These are phyloP conservation scores for Xestia xanthographa DNA, from an alignment of 2,888 invertebrate species.

Conservation along the genomic window DNA sequence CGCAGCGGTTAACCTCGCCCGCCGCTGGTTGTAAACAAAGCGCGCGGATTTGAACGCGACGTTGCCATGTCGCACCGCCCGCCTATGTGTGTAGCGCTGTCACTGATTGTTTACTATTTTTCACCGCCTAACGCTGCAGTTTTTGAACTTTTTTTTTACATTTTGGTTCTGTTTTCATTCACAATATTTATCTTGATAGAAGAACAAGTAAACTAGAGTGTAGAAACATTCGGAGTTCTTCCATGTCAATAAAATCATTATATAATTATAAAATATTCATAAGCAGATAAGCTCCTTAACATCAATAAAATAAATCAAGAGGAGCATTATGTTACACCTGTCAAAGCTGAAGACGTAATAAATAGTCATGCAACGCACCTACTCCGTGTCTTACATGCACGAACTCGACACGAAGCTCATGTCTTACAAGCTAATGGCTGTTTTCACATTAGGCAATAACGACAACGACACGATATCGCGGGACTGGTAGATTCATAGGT, in stretches of 20 bases:
- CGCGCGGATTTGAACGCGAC: conserved; percentile 81
- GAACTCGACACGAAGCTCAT: conserved; percentile 63
- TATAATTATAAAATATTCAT: background rate
- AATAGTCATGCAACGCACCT: conserved; percentile 44
- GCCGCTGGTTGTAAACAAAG: conserved; percentile 84
- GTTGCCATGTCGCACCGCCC: conserved; percentile 79
- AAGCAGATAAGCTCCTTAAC: background rate
- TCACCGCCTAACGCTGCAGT: conserved; percentile 42
- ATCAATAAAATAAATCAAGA: conserved; percentile 34
- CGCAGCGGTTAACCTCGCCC: conserved; percentile 77
- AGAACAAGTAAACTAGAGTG: background rate
- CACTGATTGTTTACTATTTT: conserved; percentile 75
- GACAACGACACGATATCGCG: too few relatives aligned
- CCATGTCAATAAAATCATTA: background rate
- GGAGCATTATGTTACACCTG: conserved; percentile 30
- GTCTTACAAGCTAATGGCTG: conserved; percentile 55
- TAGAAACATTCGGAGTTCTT: background rate
- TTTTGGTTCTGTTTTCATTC: conserved; percentile 14
- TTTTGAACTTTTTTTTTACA: conserved; percentile 11
- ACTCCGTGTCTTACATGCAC: conserved; percentile 61
- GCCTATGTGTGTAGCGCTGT: conserved; percentile 71
- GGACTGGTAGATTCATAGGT: too few relatives aligned
- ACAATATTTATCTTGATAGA: conserved; percentile 8
- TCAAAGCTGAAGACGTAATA: conserved; percentile 46
- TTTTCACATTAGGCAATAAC: too few relatives aligned